These are phyloP conservation scores for Microdon myrmicae DNA, from an alignment of 2,888 invertebrate species.

Conservation along the genomic window DNA sequence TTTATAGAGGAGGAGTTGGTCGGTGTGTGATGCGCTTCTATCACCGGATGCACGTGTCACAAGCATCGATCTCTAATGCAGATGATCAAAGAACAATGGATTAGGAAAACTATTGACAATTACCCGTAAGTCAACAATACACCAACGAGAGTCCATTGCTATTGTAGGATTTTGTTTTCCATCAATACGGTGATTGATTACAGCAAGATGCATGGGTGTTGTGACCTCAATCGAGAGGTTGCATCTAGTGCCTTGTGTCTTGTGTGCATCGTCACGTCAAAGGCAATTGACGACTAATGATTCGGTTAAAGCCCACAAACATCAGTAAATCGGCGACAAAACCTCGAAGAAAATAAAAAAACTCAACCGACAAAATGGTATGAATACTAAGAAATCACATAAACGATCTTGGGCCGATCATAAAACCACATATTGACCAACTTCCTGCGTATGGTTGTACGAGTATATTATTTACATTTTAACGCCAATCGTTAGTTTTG, in stretches of 20 bases:
- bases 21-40: too few relatives aligned
- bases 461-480: slow-evolving; percentile 14
- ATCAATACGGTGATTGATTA: slow-evolving; percentile 35
- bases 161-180: too few relatives aligned
- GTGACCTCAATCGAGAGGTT: slow-evolving; percentile 14
- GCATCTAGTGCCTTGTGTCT: too few relatives aligned
- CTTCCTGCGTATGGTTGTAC: slow-evolving; percentile 45
- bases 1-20: too few relatives aligned
- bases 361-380: too few relatives aligned
- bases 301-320: slow-evolving; percentile 28
- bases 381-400: slow-evolving; percentile 5
- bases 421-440: slow-evolving; percentile 47
- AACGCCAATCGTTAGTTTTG: slow-evolving; percentile 8
- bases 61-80: too few relatives aligned
- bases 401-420: slow-evolving; percentile 23
- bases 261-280: too few relatives aligned
- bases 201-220: slow-evolving; percentile 20
- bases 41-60: too few relatives aligned
- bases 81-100: too few relatives aligned
- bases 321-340: slow-evolving; percentile 5
- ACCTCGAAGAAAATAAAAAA: slow-evolving; percentile 3
- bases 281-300: slow-evolving; percentile 35
- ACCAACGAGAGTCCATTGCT: too few relatives aligned
- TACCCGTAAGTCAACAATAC: too few relatives aligned
- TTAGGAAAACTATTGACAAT: too few relatives aligned